Evolutionary conservation across 1,140 invertebrate genomes (phyloP).

Genomic region (Aphidius ervi): DNA sequence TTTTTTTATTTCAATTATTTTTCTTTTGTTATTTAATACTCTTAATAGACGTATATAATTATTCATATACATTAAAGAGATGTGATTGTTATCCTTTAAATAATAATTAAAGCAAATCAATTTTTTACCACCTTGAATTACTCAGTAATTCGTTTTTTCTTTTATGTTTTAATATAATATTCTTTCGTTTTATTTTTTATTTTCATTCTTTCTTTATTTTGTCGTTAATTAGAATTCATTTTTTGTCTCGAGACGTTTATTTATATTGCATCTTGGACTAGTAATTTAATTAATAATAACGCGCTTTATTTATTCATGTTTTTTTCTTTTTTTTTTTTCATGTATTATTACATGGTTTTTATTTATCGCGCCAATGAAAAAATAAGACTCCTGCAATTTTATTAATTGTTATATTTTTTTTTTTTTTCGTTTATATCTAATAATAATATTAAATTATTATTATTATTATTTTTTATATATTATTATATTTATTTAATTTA

Average conservation of each 20-base stretch:
- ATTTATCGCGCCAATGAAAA: constrained; percentile 13
- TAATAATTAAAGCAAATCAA: no score
- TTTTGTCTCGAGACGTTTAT: constrained; percentile 11
- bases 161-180: not conserved
- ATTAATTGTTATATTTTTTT: constrained; percentile 20
- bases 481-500: constrained; percentile 4
- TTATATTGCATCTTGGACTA: constrained; percentile 20
- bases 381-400: constrained; percentile 14
- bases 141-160: not conserved
- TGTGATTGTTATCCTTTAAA: no score
- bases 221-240: not conserved
- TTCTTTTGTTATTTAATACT: no score
- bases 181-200: not conserved
- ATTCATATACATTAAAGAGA: no score
- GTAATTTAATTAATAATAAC: constrained; percentile 12
- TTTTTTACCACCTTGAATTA: no score
- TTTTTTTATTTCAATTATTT: no score
- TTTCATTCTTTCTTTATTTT: constrained; percentile 5
- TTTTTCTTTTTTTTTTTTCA: constrained; percentile 3
- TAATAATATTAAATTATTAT: constrained; percentile 14
- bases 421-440: constrained; percentile 15
- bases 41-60: no score
- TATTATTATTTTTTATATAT: constrained; percentile 1
- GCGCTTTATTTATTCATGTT: constrained; percentile 1
- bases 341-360: not conserved